Evolutionary conservation across 2,888 invertebrate genomes (phyloP).

Genomic region (Caenorhabditis sulstoni): DNA sequence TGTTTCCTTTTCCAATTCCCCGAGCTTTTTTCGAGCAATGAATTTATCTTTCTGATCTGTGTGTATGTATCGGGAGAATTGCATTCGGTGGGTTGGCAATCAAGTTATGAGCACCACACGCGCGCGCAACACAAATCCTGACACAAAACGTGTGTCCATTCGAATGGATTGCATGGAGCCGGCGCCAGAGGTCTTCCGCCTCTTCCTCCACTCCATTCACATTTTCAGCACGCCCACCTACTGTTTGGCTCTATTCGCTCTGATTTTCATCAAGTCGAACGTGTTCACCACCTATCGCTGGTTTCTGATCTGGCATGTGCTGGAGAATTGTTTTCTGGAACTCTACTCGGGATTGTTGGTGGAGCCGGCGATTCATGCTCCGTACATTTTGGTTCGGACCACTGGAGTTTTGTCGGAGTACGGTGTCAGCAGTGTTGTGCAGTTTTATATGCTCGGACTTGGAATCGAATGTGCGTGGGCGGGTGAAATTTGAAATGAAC

Average conservation of each 20-base stretch:
- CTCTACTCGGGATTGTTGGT: conserved; percentile 7
- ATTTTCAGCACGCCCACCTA: conserved; percentile 18
- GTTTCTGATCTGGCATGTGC: conserved; percentile 27
- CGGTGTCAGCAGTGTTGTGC: not conserved
- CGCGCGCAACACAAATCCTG: no score
- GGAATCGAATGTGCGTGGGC: conserved; percentile 26
- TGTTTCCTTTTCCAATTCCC: no score
- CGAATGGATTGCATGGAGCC: conserved; percentile 6
- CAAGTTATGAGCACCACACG: no score
- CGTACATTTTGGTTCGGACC: conserved; percentile 2
- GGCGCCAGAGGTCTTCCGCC: not conserved
- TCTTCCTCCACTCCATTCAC: conserved; percentile 20
- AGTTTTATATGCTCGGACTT: conserved; percentile 3
- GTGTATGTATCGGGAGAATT: no score
- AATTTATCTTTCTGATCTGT: no score
- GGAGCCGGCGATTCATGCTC: conserved; percentile 11
- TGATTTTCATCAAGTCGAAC: conserved; percentile 23
- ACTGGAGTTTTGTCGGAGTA: conserved; percentile 13
- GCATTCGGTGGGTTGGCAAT: no score
- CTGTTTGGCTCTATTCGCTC: not conserved
- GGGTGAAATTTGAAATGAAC: no score
- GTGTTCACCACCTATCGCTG: conserved; percentile 26
- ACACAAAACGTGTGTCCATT: no score
- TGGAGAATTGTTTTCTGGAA: conserved; percentile 17
- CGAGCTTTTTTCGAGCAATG: no score